phyloP scores from a whole-genome alignment of 2,888 invertebrate species.

The Oligia latruncula region DNA sequence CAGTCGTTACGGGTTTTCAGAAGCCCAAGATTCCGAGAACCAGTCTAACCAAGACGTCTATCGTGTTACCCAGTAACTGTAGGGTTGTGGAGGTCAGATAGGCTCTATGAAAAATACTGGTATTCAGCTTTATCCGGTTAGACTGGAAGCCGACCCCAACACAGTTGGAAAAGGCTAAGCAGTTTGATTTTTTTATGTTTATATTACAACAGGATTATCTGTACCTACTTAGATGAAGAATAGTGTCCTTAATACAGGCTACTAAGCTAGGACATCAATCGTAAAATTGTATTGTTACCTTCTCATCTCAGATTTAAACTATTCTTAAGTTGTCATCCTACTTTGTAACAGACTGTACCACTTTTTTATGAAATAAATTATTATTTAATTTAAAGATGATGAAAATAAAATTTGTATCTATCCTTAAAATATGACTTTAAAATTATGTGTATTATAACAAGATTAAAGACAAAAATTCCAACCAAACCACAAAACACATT shows the following conservation, averaged over 20 bases:
- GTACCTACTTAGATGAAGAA: neutral
- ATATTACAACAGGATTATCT: neutral
- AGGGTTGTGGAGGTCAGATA: neutral
- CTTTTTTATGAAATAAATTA: too few relatives aligned
- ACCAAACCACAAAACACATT: too few relatives aligned
- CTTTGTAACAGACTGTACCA: too few relatives aligned
- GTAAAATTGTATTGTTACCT: too few relatives aligned
- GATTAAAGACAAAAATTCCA: neutral
- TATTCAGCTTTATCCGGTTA: neutral
- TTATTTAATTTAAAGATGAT: neutral
- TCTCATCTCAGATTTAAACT: too few relatives aligned
- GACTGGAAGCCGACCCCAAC: neutral
- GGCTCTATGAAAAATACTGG: neutral
- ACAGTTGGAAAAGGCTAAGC: neutral
- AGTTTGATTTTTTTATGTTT: neutral
- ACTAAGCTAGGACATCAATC: too few relatives aligned
- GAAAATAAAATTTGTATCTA: neutral
- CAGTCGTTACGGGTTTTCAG: neutral
- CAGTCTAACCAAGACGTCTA: neutral
- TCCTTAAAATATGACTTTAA: neutral
- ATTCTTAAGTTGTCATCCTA: too few relatives aligned
- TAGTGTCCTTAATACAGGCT: too few relatives aligned
- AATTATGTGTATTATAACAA: neutral
- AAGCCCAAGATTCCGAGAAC: neutral
- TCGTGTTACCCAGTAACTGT: neutral